phyloP scores from a whole-genome alignment of 2,113 vertebrate species.

The Rhodinocichla rosea region DNA sequence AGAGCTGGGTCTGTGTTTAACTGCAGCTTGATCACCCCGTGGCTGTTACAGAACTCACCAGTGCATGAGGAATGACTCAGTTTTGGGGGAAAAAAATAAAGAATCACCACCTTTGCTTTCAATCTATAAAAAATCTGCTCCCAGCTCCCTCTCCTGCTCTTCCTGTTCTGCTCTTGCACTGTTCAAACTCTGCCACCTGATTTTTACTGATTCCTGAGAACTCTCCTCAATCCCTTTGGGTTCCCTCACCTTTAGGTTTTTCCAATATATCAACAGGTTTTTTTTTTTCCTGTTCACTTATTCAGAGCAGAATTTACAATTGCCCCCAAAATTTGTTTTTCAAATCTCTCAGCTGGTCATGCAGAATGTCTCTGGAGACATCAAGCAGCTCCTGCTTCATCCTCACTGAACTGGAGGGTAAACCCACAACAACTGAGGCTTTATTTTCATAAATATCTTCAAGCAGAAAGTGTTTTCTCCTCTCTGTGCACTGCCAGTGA shows the following conservation, averaged over 20 bases:
- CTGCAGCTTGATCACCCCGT: background rate
- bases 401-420: background rate
- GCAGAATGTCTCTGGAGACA: background rate
- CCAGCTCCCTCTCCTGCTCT: background rate
- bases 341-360: background rate
- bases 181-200: background rate
- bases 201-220: background rate
- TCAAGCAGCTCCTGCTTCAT: background rate
- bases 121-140: background rate
- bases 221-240: background rate
- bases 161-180: background rate
- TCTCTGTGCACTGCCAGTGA: background rate
- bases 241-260: background rate
- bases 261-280: fast-evolving
- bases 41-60: background rate
- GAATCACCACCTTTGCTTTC: background rate
- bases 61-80: background rate
- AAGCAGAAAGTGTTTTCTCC: background rate
- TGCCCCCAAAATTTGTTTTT: background rate
- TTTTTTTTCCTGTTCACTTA: background rate
- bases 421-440: background rate
- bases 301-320: background rate
- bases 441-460: background rate
- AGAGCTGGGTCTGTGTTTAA: background rate
- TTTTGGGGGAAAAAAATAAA: fast-evolving